A percentile compares a stretch with the other conserved stretches of the same genome.
Evolutionary conservation across 1,140 invertebrate genomes (phyloP).

Genomic region (Holcopasites calliopsidis): DNA sequence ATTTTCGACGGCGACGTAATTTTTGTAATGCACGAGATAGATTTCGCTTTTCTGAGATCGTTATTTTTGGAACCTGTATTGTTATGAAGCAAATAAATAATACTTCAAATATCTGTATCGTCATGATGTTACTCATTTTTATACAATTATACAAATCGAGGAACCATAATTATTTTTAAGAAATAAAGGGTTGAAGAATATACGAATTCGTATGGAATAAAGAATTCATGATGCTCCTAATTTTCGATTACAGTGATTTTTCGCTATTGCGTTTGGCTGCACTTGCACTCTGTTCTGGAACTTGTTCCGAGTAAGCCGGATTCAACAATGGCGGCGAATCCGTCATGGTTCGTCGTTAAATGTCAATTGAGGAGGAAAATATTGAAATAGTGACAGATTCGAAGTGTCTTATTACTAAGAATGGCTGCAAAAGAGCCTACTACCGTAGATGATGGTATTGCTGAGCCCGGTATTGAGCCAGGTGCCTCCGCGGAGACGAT

Average conservation of each 20-base stretch:
- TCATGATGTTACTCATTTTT: too few species aligned
- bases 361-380: conserved; percentile 40
- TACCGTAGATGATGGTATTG: conserved; percentile 67
- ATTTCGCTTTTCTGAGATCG: conserved; percentile 29
- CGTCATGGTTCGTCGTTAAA: conserved; percentile 44
- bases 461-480: conserved; percentile 78
- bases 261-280: too few species aligned
- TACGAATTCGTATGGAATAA: too few species aligned
- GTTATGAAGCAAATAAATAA: conserved; percentile 28
- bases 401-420: conserved; percentile 28
- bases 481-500: conserved; percentile 83
- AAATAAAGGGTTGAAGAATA: too few species aligned
- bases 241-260: too few species aligned
- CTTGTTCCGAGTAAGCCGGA: too few species aligned
- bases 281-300: too few species aligned
- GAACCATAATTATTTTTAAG: too few species aligned
- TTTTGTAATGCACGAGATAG: conserved; percentile 49
- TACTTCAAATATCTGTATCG: too few species aligned
- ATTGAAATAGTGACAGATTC: conserved; percentile 27
- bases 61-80: conserved; percentile 49
- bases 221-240: too few species aligned
- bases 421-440: conserved; percentile 68
- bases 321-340: conserved; percentile 51
- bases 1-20: conserved; percentile 22
- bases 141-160: too few species aligned